phyloP scores from a whole-genome alignment of 2,797 vertebrate genomes.

The Chelonia mydas region DNA sequence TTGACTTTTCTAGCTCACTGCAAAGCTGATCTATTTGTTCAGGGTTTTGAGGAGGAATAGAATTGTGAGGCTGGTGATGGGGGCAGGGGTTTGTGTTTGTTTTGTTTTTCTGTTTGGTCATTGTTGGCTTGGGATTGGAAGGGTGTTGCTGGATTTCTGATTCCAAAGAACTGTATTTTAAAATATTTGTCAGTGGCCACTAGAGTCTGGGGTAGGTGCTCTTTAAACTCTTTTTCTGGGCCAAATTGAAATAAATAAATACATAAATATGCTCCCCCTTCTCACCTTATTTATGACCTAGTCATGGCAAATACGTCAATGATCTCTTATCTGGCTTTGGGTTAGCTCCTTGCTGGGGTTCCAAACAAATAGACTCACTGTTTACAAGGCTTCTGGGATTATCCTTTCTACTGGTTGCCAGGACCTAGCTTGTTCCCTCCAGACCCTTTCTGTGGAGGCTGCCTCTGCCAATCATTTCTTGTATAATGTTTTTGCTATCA shows the following conservation, averaged over 20 bases:
- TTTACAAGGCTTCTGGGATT: background rate
- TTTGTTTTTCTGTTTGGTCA: constrained; percentile 46
- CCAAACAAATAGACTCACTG: background rate
- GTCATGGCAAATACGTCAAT: constrained; percentile 10
- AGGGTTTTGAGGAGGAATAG: constrained; percentile 55
- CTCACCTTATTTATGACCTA: constrained; percentile 61
- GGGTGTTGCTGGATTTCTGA: constrained; percentile 47
- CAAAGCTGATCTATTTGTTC: constrained; percentile 24
- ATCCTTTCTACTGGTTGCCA: background rate
- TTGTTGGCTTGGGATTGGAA: constrained; percentile 58
- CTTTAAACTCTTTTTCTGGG: constrained; percentile 4
- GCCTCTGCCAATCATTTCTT: background rate
- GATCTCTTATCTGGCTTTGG: constrained; percentile 1
- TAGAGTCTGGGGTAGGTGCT: constrained; percentile 55
- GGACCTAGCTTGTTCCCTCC: background rate
- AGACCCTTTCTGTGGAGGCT: background rate
- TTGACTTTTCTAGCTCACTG: constrained; percentile 7
- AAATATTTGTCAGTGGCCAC: constrained; percentile 57
- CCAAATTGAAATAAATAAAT: constrained; percentile 57
- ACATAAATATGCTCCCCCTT: constrained; percentile 23
- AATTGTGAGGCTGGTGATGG: constrained; percentile 23
- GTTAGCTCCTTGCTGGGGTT: background rate
- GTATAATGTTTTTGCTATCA: constrained; percentile 8
- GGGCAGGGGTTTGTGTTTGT: constrained; percentile 57
- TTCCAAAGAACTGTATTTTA: constrained; percentile 40